phyloP scores from a whole-genome alignment of 2,888 invertebrate species.

The Epinotia nisella region DNA sequence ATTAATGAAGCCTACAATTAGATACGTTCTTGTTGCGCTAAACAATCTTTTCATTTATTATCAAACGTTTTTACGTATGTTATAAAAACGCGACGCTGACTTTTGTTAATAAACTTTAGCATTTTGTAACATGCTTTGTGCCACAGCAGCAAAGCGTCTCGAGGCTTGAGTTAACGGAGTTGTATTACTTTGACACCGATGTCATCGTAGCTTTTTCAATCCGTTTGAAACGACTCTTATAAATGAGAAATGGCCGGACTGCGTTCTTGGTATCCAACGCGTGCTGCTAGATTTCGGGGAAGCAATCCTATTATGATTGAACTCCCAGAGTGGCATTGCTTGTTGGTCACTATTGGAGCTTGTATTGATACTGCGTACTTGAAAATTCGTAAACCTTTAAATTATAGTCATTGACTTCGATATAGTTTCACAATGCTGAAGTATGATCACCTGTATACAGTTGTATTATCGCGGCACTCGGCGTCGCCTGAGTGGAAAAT shows the following conservation, averaged over 20 bases:
- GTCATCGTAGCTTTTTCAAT: conserved; percentile 2
- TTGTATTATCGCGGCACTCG: not conserved
- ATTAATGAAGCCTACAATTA: not conserved
- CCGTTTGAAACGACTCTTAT: not conserved
- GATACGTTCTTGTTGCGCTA: not conserved
- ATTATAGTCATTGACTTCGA: not conserved
- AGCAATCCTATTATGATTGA: conserved; percentile 11
- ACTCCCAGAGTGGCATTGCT: not conserved
- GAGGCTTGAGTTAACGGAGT: not conserved
- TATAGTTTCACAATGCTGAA: no score
- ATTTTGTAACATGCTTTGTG: not conserved
- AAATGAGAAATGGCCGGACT: not conserved
- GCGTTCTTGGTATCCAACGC: not conserved
- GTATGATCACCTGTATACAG: not conserved
- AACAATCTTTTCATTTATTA: not conserved
- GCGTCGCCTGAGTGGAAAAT: not conserved
- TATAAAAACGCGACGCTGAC: not conserved
- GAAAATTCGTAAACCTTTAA: not conserved
- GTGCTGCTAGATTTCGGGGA: not conserved
- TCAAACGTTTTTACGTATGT: not conserved
- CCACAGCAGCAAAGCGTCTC: not conserved
- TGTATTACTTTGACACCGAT: not conserved
- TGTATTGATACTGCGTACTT: not conserved
- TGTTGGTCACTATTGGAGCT: not conserved
- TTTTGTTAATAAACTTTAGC: not conserved